Evolutionary conservation across 2,797 vertebrate genomes (phyloP).

Genomic region (Sebastes hubbsi): DNA sequence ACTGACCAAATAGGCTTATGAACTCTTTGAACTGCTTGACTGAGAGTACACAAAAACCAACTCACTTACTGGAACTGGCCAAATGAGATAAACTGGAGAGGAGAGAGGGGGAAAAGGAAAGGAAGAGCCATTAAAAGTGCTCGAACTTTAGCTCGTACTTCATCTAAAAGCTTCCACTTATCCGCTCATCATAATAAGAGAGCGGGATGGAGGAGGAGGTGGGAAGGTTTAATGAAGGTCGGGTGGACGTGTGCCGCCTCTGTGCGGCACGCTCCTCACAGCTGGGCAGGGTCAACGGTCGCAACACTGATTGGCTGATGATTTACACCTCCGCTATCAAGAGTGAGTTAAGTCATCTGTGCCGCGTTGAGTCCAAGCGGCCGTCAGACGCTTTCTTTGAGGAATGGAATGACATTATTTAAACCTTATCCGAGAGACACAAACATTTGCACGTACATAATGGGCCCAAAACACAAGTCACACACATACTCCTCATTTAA

Average conservation of each 20-base stretch:
- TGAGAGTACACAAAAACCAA: constrained; percentile 41
- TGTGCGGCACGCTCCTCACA: constrained; percentile 67
- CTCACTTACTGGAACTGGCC: constrained; percentile 65
- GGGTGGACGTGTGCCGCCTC: constrained; percentile 47
- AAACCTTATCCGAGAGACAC: not conserved
- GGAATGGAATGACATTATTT: constrained; percentile 28
- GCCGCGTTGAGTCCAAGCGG: constrained; percentile 46
- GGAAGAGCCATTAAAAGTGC: constrained; percentile 28
- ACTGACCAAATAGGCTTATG: constrained; percentile 56
- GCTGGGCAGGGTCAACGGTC: constrained; percentile 73
- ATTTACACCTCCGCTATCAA: constrained; percentile 64
- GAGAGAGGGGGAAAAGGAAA: not conserved
- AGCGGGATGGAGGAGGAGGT: constrained; percentile 20
- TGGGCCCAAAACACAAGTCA: not conserved
- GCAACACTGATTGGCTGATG: constrained; percentile 49
- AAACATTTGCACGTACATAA: not conserved
- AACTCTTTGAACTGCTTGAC: constrained; percentile 68
- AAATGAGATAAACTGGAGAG: constrained; percentile 36
- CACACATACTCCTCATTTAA: constrained; percentile 3
- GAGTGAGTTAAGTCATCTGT: constrained; percentile 74
- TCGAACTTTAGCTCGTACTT: constrained; percentile 55
- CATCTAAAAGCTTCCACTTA: constrained; percentile 46
- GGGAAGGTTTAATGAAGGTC: constrained; percentile 16
- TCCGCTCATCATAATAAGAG: constrained; percentile 42
- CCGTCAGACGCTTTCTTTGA: constrained; percentile 49